These are phyloP conservation scores for Pitta sordida DNA, from an alignment of 2,113 vertebrate genomes.

Conservation along the genomic window DNA sequence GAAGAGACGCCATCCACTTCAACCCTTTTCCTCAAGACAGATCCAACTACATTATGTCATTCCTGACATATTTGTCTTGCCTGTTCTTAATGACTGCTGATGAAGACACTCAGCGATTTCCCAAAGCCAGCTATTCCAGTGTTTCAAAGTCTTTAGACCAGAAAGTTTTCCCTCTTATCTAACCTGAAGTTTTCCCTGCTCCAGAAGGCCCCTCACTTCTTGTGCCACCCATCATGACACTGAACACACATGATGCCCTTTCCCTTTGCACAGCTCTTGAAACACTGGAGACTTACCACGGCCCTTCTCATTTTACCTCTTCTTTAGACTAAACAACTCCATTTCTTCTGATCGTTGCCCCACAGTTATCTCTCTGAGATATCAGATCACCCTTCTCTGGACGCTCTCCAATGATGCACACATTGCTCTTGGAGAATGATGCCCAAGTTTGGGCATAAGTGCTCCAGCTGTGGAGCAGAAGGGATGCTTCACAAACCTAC, in stretches of 20 bases:
- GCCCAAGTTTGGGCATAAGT: constrained; percentile 32
- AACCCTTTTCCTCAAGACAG: not conserved
- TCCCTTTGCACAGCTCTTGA: not conserved
- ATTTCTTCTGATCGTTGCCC: not conserved
- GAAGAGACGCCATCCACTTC: not conserved
- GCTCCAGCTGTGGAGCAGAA: not conserved
- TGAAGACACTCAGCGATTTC: not conserved
- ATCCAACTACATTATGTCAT: not conserved
- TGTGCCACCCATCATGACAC: not conserved
- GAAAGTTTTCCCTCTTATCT: not conserved
- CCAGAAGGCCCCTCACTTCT: not conserved
- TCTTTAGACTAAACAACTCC: not conserved
- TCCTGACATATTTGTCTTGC: constrained; percentile 12
- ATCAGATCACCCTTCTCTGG: not conserved
- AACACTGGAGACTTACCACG: accelerated
- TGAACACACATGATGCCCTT: not conserved
- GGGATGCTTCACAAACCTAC: not conserved
- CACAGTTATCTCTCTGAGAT: not conserved
- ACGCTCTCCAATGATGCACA: not conserved
- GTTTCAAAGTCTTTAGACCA: not conserved
- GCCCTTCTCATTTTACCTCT: not conserved
- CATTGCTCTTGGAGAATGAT: not conserved
- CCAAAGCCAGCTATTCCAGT: not conserved
- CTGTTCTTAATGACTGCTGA: not conserved
- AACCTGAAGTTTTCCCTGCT: not conserved